A percentile compares a stretch with the other conserved stretches of the same genome.
Evolutionary conservation across 2,797 vertebrate genomes (phyloP).

Genomic region (Megaceryle alcyon): DNA sequence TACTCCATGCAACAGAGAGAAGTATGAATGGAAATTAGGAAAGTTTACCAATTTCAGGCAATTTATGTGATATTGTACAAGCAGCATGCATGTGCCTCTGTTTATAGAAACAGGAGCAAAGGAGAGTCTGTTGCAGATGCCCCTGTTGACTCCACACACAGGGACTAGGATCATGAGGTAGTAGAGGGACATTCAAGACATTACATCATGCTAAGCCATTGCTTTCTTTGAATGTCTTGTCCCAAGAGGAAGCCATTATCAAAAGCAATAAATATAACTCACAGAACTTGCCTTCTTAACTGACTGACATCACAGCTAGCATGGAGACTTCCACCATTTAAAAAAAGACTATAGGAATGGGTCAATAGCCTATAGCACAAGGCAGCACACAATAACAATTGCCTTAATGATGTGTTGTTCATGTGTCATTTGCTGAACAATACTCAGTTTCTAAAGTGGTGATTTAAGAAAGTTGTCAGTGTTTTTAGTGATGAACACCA

Average conservation of each 20-base stretch:
- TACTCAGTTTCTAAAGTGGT: background rate
- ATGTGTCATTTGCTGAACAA: background rate
- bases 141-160: fast-evolving
- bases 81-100: background rate
- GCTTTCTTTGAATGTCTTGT: background rate
- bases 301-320: background rate
- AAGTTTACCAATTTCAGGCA: background rate
- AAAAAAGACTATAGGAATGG: background rate
- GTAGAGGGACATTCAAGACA: background rate
- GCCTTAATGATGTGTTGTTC: background rate
- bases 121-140: background rate
- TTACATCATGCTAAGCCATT: background rate
- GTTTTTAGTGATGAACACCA: background rate
- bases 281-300: background rate
- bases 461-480: background rate
- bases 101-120: background rate
- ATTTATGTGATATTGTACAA: background rate
- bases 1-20: background rate
- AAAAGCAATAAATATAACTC: background rate
- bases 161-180: fast-evolving
- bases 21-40: background rate
- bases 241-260: background rate
- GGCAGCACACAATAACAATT: background rate
- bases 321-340: background rate
- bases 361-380: background rate